Percentiles rank a stretch among this genome's conserved stretches.
Evolutionary conservation across 2,797 vertebrate species (phyloP).

Genomic region (Hippoglossus hippoglossus): DNA sequence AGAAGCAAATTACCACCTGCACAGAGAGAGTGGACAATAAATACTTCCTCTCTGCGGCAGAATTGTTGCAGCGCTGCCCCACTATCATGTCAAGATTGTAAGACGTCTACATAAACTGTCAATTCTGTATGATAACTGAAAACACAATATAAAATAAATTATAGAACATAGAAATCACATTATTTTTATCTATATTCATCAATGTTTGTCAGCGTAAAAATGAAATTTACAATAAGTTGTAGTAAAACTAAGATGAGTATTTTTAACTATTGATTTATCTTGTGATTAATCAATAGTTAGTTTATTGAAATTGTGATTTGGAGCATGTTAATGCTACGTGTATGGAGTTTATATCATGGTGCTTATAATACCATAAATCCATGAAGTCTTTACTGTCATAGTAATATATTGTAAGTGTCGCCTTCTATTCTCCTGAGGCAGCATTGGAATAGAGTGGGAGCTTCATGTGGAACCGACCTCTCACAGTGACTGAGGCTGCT

Average conservation of each 20-base stretch:
- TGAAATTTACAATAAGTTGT: too few relatives aligned
- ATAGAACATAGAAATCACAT: too few relatives aligned
- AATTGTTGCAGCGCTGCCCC: not conserved
- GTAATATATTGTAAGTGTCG: not conserved
- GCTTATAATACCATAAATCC: not conserved
- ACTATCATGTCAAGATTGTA: slow-evolving; percentile 6
- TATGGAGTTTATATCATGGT: not conserved
- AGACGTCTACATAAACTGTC: too few relatives aligned
- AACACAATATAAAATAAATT: too few relatives aligned
- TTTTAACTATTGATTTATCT: not conserved
- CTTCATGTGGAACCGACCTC: slow-evolving; percentile 6
- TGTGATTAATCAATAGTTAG: too few relatives aligned
- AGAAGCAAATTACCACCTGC: slow-evolving; percentile 68
- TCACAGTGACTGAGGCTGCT: slow-evolving; percentile 12
- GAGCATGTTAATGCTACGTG: not conserved
- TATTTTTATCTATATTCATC: too few relatives aligned
- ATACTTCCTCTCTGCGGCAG: slow-evolving; percentile 44
- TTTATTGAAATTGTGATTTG: not conserved
- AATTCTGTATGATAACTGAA: too few relatives aligned
- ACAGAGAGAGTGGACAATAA: slow-evolving; percentile 48
- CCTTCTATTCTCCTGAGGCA: not conserved
- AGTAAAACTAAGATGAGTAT: too few relatives aligned
- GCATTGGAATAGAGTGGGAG: slow-evolving; percentile 26
- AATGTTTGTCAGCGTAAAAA: too few relatives aligned
- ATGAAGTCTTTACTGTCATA: not conserved